Percentiles rank a stretch among this genome's conserved stretches.
phyloP scores from a whole-genome alignment of 2,113 vertebrate species.

The Paramisgurnus dabryanus region DNA sequence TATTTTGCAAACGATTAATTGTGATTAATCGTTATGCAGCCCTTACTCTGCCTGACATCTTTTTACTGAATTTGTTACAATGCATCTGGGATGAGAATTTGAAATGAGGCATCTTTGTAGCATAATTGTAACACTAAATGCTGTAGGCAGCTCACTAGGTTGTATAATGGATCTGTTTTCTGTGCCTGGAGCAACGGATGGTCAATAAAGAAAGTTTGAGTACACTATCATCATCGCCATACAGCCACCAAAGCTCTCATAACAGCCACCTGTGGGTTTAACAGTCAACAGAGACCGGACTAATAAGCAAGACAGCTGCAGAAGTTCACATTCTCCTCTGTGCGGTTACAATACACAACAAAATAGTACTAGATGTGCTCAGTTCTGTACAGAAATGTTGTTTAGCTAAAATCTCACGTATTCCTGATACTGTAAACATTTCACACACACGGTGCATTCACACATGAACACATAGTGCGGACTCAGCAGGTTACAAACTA shows the following conservation, averaged over 20 bases:
- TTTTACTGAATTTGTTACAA: too few species aligned
- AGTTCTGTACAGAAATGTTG: neutral
- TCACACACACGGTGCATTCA: conserved; percentile 20
- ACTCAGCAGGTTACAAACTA: conserved; percentile 39
- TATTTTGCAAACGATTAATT: too few species aligned
- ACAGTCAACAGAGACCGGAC: conserved; percentile 42
- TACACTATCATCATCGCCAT: conserved; percentile 11
- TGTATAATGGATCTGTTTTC: conserved; percentile 7
- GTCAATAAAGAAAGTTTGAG: neutral
- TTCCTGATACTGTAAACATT: neutral
- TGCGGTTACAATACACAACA: neutral
- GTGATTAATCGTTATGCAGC: neutral
- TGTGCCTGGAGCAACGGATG: neutral
- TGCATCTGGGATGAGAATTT: too few species aligned
- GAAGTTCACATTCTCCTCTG: neutral
- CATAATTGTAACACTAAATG: too few species aligned
- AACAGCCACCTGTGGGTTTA: conserved; percentile 38
- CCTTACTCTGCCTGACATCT: too few species aligned
- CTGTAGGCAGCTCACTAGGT: conserved; percentile 7
- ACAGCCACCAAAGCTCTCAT: conserved; percentile 4
- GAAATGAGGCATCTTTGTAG: too few species aligned
- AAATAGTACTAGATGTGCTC: neutral
- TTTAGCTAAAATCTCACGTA: neutral
- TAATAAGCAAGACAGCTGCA: conserved; percentile 32
- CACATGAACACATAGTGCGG: conserved; percentile 15